These are phyloP conservation scores for Tadarida brasiliensis DNA, from an alignment of 2,797 vertebrate species.

Conservation along the genomic window DNA sequence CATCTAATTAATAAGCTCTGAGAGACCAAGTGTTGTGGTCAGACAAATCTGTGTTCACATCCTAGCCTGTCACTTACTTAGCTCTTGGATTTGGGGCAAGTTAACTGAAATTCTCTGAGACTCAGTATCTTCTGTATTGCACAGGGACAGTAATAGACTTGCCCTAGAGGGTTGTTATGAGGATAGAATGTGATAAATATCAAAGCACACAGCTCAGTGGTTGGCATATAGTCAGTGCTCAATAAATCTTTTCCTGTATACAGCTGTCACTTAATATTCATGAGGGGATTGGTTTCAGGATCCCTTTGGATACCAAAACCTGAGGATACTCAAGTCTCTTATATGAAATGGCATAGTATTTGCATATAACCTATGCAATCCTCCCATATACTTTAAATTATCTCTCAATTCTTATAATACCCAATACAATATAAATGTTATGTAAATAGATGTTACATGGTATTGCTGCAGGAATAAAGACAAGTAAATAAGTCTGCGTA, in stretches of 20 bases:
- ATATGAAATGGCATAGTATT: neutral
- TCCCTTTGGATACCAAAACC: neutral
- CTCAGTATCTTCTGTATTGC: neutral
- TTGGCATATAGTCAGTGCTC: neutral
- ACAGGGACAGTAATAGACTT: neutral
- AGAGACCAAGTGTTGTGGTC: neutral
- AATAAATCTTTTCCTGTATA: neutral
- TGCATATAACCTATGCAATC: neutral
- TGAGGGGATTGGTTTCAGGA: neutral
- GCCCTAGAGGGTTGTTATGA: neutral
- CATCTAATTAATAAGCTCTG: conserved; percentile 22
- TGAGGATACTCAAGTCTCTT: neutral
- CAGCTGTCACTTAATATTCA: neutral
- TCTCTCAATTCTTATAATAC: neutral
- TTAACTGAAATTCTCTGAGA: conserved; percentile 15
- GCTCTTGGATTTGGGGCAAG: neutral
- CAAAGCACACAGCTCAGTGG: neutral
- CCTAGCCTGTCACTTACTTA: neutral
- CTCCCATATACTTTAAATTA: neutral
- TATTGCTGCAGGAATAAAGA: neutral
- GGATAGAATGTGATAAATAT: neutral
- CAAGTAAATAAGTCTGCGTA: neutral
- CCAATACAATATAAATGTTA: neutral
- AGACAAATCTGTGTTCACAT: conserved; percentile 16
- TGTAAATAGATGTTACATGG: neutral